These are phyloP conservation scores for Paedocypris micromegethes DNA, from an alignment of 2,797 vertebrate species.

Conservation along the genomic window DNA sequence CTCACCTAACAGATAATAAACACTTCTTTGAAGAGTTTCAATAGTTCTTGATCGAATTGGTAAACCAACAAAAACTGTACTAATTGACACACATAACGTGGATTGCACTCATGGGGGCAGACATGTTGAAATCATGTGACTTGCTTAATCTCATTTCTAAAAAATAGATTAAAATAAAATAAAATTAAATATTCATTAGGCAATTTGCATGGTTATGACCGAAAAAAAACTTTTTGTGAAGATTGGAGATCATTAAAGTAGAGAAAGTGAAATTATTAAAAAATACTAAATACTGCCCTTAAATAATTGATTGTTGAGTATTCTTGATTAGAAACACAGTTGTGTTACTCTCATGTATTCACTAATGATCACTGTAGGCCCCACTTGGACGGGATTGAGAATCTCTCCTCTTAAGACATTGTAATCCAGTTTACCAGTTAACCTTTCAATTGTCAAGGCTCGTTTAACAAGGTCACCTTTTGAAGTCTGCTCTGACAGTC, in stretches of 20 bases:
- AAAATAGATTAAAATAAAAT: too few species aligned
- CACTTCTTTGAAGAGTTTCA: too few species aligned
- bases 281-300: too few species aligned
- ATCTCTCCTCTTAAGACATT: slow-evolving; percentile 62
- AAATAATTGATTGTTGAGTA: background rate
- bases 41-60: too few species aligned
- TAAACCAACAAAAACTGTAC: background rate
- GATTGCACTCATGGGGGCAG: background rate
- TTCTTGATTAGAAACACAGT: background rate
- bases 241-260: too few species aligned
- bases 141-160: too few species aligned
- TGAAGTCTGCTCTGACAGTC: slow-evolving; percentile 59
- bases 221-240: too few species aligned
- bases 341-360: background rate
- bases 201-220: too few species aligned
- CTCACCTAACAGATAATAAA: too few species aligned
- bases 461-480: slow-evolving; percentile 72
- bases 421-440: slow-evolving; percentile 76
- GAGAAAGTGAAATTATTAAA: too few species aligned
- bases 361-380: slow-evolving; percentile 41
- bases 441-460: slow-evolving; percentile 71
- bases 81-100: background rate
- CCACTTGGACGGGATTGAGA: slow-evolving; percentile 53
- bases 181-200: too few species aligned
- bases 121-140: background rate